Evolutionary conservation across 2,797 vertebrate species (phyloP).

Genomic region (Dryobates pubescens): DNA sequence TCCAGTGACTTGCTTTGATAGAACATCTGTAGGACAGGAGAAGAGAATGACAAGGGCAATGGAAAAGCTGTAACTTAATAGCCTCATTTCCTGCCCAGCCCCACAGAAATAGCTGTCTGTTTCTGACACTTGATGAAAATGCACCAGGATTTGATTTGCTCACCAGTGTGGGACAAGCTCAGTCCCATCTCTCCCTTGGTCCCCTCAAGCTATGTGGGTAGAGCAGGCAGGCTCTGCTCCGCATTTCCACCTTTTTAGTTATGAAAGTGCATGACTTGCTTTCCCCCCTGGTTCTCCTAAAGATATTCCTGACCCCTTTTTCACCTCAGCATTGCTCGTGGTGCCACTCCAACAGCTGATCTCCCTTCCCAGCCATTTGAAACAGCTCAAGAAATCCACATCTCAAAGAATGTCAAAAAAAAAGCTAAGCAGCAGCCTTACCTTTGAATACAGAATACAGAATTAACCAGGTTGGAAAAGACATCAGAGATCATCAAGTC

Average conservation of each 20-base stretch:
- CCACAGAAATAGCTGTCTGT: conserved; percentile 86
- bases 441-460: neutral
- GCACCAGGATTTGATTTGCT: conserved; percentile 87
- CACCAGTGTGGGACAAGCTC: conserved; percentile 84
- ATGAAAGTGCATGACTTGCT: neutral
- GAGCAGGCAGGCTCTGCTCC: conserved; percentile 1
- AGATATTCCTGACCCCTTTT: neutral
- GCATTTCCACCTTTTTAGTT: conserved; percentile 27
- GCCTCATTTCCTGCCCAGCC: conserved; percentile 92
- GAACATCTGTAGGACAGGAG: conserved; percentile 86
- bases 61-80: conserved; percentile 93
- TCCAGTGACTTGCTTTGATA: conserved; percentile 91
- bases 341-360: conserved; percentile 12
- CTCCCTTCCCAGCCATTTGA: neutral
- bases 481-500: too few species aligned
- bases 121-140: conserved; percentile 92
- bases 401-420: conserved; percentile 1
- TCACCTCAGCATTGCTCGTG: conserved; percentile 28
- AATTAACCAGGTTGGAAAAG: too few species aligned
- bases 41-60: conserved; percentile 81
- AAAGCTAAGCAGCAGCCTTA: neutral
- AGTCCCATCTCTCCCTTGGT: conserved; percentile 79
- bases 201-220: conserved; percentile 63
- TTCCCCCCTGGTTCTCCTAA: neutral
- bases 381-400: neutral